Evolutionary conservation across 2,113 vertebrate genomes (phyloP).

Genomic region (Archocentrus centrarchus): DNA sequence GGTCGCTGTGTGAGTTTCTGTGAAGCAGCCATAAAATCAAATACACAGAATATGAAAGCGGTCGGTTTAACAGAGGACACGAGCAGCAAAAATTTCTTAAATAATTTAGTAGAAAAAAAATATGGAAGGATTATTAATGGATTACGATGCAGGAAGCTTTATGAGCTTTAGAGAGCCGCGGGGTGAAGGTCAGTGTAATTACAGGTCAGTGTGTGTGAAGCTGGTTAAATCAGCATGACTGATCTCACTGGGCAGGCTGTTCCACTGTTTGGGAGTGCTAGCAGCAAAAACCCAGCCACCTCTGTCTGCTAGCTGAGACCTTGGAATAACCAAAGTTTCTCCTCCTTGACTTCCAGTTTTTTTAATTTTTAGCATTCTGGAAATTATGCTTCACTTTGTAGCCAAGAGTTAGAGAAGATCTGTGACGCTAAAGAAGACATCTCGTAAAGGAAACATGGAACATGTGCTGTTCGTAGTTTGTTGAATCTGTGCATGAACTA

Average conservation of each 20-base stretch:
- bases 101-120: background rate
- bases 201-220: background rate
- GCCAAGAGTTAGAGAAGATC: background rate
- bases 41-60: background rate
- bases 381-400: background rate
- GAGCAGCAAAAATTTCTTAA: background rate
- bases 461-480: background rate
- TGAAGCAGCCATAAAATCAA: background rate
- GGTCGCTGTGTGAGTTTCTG: background rate
- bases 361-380: background rate
- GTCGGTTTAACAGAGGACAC: background rate
- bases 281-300: background rate
- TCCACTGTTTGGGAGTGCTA: fast-evolving
- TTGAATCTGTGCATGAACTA: background rate
- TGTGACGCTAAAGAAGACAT: background rate
- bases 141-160: background rate
- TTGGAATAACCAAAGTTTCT: background rate
- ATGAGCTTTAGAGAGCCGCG: background rate
- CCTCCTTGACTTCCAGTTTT: background rate
- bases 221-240: background rate
- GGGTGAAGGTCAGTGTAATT: background rate
- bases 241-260: background rate
- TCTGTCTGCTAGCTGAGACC: background rate
- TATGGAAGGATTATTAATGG: background rate
- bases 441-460: background rate